Evolutionary conservation across 2,113 vertebrate genomes (phyloP).

Genomic region (Craseonycteris thonglongyai): DNA sequence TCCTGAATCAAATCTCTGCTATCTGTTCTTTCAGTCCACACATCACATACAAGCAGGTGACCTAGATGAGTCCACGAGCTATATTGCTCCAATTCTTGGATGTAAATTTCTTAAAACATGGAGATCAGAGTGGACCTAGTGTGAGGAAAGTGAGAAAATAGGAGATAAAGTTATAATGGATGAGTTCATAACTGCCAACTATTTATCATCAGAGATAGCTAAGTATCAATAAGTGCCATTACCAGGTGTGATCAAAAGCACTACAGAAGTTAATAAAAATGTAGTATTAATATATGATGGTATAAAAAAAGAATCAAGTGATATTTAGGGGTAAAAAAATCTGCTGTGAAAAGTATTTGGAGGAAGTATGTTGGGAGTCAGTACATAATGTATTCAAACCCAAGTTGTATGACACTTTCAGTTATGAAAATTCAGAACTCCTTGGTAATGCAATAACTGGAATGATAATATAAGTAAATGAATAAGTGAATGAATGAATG

Average conservation of each 20-base stretch:
- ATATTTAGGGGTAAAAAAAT: neutral
- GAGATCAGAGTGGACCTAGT: neutral
- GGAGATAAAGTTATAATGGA: neutral
- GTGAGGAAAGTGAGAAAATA: neutral
- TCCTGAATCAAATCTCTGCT: neutral
- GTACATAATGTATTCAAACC: neutral
- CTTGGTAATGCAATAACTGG: neutral
- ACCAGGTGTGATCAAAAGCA: accelerated
- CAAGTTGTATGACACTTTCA: neutral
- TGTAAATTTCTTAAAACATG: neutral
- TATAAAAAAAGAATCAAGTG: neutral
- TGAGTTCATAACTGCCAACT: neutral
- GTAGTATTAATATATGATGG: neutral
- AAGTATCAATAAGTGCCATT: neutral
- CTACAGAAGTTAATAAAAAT: neutral
- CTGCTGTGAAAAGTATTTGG: neutral
- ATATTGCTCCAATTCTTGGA: neutral
- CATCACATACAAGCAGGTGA: neutral
- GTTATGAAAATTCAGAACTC: neutral
- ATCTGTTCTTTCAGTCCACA: neutral
- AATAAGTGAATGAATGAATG: neutral
- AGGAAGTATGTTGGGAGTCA: neutral
- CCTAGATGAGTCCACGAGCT: neutral
- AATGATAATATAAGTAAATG: neutral
- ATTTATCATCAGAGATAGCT: neutral